Conservation (phyloP, 2,797 vertebrate species). For the Peromyscus attwateri region DNA sequence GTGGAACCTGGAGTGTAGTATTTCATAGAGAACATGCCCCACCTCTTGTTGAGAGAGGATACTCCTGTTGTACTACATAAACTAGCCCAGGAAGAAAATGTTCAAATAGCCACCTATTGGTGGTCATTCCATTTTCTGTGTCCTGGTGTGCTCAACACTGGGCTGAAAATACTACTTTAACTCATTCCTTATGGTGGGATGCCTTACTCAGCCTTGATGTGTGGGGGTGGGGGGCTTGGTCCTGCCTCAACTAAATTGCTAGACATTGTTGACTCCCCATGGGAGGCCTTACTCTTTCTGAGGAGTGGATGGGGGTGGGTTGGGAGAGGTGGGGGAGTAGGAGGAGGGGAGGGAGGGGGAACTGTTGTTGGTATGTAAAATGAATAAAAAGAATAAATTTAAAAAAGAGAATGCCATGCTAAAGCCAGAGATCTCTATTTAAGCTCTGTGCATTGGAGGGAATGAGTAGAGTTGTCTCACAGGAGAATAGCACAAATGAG, state of each 20-base stretch:
- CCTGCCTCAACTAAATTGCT: too few relatives aligned
- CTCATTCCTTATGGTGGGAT: too few relatives aligned
- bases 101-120: not conserved
- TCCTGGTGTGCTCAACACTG: not conserved
- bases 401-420: not conserved
- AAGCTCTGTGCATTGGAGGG: not conserved
- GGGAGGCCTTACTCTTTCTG: too few relatives aligned
- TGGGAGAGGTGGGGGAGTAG: too few relatives aligned
- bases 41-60: constrained; percentile 87
- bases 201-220: too few relatives aligned
- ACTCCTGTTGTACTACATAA: constrained; percentile 86
- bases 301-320: too few relatives aligned
- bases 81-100: constrained; percentile 82
- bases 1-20: constrained; percentile 82
- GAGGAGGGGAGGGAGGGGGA: too few relatives aligned
- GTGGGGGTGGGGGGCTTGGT: too few relatives aligned
- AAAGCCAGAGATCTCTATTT: not conserved
- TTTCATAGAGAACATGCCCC: constrained; percentile 83
- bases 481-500: not conserved
- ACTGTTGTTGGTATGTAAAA: too few relatives aligned
- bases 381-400: too few relatives aligned
- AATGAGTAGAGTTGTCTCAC: not conserved
- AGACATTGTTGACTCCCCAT: too few relatives aligned
- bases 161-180: not conserved
- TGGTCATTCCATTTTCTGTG: not conserved